A percentile compares a stretch with the other conserved stretches of the same genome.
These are phyloP conservation scores for Darevskia mixta DNA, from an alignment of 2,797 vertebrate genomes.

Conservation along the genomic window DNA sequence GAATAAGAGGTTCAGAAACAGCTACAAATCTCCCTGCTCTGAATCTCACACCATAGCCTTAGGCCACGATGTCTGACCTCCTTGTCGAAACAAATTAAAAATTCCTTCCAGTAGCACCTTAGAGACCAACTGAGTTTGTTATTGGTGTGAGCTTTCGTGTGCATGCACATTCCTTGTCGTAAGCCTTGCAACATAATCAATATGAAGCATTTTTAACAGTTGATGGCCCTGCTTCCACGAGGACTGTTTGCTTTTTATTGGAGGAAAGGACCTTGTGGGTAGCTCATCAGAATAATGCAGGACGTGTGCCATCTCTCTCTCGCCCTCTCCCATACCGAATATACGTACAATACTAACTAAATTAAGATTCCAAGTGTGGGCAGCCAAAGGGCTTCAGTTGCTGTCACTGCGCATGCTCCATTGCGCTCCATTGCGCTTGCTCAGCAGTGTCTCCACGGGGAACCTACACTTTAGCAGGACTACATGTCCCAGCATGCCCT, in stretches of 20 bases:
- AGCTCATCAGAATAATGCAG: not conserved
- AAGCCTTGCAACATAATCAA: too few relatives aligned
- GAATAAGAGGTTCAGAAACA: not conserved
- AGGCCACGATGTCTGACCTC: too few relatives aligned
- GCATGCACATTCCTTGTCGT: too few relatives aligned
- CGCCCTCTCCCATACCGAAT: not conserved
- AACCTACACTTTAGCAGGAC: too few relatives aligned
- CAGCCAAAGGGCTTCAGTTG: not conserved
- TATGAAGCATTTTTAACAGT: too few relatives aligned
- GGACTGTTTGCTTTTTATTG: not conserved
- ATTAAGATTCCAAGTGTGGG: not conserved
- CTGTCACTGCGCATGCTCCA: not conserved
- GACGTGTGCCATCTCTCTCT: not conserved
- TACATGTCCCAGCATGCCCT: not conserved
- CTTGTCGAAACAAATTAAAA: too few relatives aligned
- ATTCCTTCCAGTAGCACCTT: too few relatives aligned
- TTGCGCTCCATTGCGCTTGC: not conserved
- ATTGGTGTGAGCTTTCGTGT: too few relatives aligned
- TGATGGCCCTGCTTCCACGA: too few relatives aligned
- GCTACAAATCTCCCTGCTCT: not conserved
- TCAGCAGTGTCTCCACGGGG: too few relatives aligned
- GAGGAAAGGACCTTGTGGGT: not conserved
- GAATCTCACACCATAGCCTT: not conserved
- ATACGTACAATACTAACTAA: too few relatives aligned
- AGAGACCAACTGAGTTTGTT: too few relatives aligned